phyloP scores from a whole-genome alignment of 1,140 invertebrate species.

The Dryas iulia region DNA sequence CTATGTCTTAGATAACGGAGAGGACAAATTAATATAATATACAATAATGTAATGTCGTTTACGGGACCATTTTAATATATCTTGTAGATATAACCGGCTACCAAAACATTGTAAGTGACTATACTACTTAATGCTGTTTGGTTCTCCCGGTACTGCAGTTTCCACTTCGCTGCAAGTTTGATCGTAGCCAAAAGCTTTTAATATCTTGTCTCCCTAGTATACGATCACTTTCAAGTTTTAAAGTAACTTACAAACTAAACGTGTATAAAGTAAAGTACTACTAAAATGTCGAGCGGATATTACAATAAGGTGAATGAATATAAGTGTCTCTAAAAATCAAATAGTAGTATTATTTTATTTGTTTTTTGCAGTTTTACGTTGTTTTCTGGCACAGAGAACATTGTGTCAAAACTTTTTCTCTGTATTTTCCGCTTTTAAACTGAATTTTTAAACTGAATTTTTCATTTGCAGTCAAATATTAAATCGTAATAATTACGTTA shows the following conservation, averaged over 20 bases:
- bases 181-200: conserved; percentile 1
- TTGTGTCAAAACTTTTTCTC: too few relatives aligned
- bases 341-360: too few relatives aligned
- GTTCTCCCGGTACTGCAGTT: neutral
- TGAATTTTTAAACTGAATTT: too few relatives aligned
- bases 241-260: neutral
- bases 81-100: neutral
- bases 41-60: too few relatives aligned
- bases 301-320: neutral
- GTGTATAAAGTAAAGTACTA: neutral
- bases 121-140: neutral
- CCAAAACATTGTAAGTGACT: neutral
- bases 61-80: too few relatives aligned
- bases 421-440: too few relatives aligned
- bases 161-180: neutral
- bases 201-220: conserved; percentile 1
- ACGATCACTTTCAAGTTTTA: neutral
- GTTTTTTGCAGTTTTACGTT: too few relatives aligned
- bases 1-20: too few relatives aligned
- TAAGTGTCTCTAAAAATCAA: neutral
- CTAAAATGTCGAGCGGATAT: neutral
- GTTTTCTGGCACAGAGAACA: too few relatives aligned
- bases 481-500: too few relatives aligned
- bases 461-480: too few relatives aligned
- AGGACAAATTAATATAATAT: too few relatives aligned